A percentile compares a stretch with the other conserved stretches of the same genome.
Evolutionary conservation across 2,113 vertebrate genomes (phyloP).

Genomic region (Typhlomys cinereus): DNA sequence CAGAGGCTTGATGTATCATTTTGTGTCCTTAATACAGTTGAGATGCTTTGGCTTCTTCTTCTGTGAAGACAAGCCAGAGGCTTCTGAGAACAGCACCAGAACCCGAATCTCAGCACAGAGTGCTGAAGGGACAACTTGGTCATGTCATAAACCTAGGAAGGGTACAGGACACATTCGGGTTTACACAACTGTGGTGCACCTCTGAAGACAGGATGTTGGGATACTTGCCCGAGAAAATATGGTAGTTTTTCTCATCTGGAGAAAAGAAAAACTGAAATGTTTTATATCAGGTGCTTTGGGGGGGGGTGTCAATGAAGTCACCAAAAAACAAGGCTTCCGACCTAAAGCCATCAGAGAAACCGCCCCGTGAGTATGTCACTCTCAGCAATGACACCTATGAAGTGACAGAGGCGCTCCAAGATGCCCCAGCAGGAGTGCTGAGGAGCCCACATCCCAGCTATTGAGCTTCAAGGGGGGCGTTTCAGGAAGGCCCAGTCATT

Average conservation of each 20-base stretch:
- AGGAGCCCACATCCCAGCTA: neutral
- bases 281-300: neutral
- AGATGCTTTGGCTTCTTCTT: neutral
- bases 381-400: too few relatives aligned
- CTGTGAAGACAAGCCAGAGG: neutral
- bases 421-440: too few relatives aligned
- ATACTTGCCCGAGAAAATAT: constrained; percentile 40
- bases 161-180: neutral
- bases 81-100: neutral
- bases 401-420: too few relatives aligned
- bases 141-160: neutral
- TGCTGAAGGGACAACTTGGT: neutral
- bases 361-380: too few relatives aligned
- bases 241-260: constrained; percentile 7
- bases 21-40: neutral
- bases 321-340: too few relatives aligned
- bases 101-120: neutral
- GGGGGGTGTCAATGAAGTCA: neutral
- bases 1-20: neutral
- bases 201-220: neutral
- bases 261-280: constrained; percentile 28
- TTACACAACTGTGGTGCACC: neutral
- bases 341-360: too few relatives aligned
- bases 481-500: neutral
- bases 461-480: neutral